Conservation (phyloP, 37 sponge, comb jelly and placozoan species). For the Mnemiopsis leidyi region DNA sequence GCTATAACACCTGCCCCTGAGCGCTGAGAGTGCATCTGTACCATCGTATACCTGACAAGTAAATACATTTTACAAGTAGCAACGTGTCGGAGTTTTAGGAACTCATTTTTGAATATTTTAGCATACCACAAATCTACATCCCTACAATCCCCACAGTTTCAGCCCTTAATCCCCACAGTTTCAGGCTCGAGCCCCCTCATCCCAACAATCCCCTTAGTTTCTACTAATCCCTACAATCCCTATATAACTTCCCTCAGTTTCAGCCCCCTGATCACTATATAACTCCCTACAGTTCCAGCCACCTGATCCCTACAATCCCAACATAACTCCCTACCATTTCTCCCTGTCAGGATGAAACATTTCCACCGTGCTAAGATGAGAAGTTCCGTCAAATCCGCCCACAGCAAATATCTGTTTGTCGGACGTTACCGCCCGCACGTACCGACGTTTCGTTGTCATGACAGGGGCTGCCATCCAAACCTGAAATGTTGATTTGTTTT, state of each 20-base stretch:
- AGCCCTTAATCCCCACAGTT: no score
- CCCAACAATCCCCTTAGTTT: no score
- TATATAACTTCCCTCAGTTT: no score
- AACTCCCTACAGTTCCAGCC: background rate
- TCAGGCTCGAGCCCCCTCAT: no score
- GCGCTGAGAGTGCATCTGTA: constrained; percentile 19
- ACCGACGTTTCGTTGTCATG: constrained; percentile 18
- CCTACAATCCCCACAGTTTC: no score
- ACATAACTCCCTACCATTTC: constrained; percentile 7
- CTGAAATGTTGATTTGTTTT: no score
- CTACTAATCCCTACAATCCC: no score
- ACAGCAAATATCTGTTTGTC: constrained; percentile 29
- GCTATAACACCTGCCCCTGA: constrained; percentile 29
- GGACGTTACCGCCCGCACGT: constrained; percentile 17
- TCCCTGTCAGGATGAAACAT: constrained; percentile 51
- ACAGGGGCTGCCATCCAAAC: constrained; percentile 51
- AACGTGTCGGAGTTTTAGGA: no score
- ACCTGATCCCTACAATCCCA: background rate
- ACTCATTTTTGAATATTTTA: no score
- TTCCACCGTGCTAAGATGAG: constrained; percentile 25
- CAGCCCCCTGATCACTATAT: background rate
- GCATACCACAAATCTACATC: no score
- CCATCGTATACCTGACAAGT: background rate
- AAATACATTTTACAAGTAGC: no score
- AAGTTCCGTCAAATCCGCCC: constrained; percentile 41